A percentile compares a stretch with the other conserved stretches of the same genome.
Evolutionary conservation across 2,888 invertebrate species (phyloP).

Genomic region (Darwinula stevensoni): DNA sequence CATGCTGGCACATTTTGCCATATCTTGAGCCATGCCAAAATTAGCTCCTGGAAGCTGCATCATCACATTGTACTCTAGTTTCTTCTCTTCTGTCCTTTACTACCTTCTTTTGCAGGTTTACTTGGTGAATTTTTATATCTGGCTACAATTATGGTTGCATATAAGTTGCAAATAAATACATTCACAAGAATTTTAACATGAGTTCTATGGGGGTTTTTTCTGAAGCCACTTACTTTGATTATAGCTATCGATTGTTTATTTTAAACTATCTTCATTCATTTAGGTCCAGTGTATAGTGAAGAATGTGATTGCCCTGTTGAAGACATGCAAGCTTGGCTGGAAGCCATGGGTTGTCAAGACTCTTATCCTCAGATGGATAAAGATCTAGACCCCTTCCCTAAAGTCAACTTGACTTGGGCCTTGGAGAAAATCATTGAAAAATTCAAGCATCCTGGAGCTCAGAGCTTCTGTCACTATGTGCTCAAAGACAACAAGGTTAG

Average conservation of each 20-base stretch:
- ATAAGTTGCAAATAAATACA: background rate
- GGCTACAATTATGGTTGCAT: background rate
- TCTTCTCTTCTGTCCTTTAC: too few relatives aligned
- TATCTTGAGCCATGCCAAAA: too few relatives aligned
- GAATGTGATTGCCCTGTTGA: conserved; percentile 49
- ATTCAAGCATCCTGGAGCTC: conserved; percentile 43
- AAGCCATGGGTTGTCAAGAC: conserved; percentile 24
- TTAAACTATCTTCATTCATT: conserved; percentile 10
- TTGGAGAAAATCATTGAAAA: conserved; percentile 30
- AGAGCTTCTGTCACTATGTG: conserved; percentile 69
- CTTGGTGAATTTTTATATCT: background rate
- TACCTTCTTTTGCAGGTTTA: conserved; percentile 1
- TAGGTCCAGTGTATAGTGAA: conserved; percentile 41
- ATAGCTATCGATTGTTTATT: background rate
- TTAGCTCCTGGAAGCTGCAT: too few relatives aligned
- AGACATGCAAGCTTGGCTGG: conserved; percentile 30
- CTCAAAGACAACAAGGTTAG: conserved; percentile 39
- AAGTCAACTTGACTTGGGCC: conserved; percentile 34
- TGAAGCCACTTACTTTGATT: too few relatives aligned
- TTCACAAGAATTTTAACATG: too few relatives aligned
- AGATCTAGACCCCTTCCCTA: conserved; percentile 35
- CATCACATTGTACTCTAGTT: too few relatives aligned
- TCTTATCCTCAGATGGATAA: conserved; percentile 33
- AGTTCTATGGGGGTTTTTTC: too few relatives aligned
- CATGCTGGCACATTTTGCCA: too few relatives aligned